These are phyloP conservation scores for Electrophaes corylata DNA, from an alignment of 2,888 invertebrate genomes.

Conservation along the genomic window DNA sequence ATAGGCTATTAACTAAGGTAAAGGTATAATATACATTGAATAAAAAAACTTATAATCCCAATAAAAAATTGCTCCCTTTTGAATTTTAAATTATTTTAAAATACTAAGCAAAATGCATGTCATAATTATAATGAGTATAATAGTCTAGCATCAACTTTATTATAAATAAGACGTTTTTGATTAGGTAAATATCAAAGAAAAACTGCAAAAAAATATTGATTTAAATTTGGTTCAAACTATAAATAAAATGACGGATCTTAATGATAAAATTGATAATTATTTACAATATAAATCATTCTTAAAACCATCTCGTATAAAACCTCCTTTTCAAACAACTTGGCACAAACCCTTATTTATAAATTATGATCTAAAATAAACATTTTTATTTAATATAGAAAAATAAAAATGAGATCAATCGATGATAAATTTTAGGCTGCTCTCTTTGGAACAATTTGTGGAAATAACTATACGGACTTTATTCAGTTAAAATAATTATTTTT, in stretches of 20 bases:
- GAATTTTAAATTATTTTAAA: background rate
- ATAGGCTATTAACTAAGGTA: slow-evolving; percentile 14
- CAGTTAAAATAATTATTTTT: slow-evolving; percentile 35
- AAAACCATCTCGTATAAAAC: slow-evolving; percentile 65
- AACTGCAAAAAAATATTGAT: slow-evolving; percentile 41
- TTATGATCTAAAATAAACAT: slow-evolving; percentile 73
- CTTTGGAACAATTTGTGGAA: slow-evolving; percentile 80
- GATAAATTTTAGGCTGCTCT: slow-evolving; percentile 83
- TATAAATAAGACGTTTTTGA: too few species aligned
- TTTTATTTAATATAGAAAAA: slow-evolving; percentile 73
- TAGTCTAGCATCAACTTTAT: background rate
- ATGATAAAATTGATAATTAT: slow-evolving; percentile 47
- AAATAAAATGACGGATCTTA: background rate
- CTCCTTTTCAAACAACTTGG: slow-evolving; percentile 71
- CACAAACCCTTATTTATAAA: slow-evolving; percentile 57
- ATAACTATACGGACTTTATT: slow-evolving; percentile 55
- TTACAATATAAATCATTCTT: slow-evolving; percentile 53
- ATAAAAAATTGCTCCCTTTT: background rate
- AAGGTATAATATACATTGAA: slow-evolving; percentile 10
- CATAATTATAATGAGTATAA: background rate
- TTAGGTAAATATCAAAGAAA: background rate
- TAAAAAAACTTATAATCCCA: background rate
- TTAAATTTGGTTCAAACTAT: slow-evolving; percentile 10
- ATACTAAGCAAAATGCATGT: background rate
- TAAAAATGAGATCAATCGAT: slow-evolving; percentile 83